A percentile compares a stretch with the other conserved stretches of the same genome.
Evolutionary conservation across 1,140 invertebrate species (phyloP).

Genomic region (Cydia amplana): DNA sequence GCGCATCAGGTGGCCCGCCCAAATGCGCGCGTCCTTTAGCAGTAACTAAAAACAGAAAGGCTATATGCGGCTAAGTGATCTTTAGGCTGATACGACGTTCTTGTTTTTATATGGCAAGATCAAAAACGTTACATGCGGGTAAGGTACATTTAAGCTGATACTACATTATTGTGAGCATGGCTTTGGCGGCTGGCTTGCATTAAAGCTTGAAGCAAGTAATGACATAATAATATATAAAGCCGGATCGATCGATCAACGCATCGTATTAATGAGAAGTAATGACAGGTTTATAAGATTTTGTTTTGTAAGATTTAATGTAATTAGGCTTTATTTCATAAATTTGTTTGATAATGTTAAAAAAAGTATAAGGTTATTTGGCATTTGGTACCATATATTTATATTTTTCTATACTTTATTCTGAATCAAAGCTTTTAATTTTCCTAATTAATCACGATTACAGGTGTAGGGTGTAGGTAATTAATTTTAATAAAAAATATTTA

Average conservation of each 20-base stretch:
- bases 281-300: no score
- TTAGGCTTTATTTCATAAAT: no score
- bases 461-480: no score
- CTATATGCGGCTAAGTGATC: background rate
- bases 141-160: background rate
- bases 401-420: no score
- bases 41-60: background rate
- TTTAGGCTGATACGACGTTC: background rate
- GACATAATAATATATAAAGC: background rate
- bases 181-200: background rate
- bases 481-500: no score
- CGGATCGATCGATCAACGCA: background rate
- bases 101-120: background rate
- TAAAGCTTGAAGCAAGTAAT: background rate
- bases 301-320: no score
- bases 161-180: background rate
- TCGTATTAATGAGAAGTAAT: no score
- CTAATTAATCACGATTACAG: no score
- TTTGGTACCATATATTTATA: no score
- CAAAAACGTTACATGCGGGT: background rate
- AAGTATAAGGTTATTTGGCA: no score
- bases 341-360: no score
- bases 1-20: slow-evolving; percentile 12
- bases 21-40: background rate
- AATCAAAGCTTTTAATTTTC: no score